phyloP scores from a whole-genome alignment of 1,140 invertebrate genomes.

The Cyclargus thomasi region DNA sequence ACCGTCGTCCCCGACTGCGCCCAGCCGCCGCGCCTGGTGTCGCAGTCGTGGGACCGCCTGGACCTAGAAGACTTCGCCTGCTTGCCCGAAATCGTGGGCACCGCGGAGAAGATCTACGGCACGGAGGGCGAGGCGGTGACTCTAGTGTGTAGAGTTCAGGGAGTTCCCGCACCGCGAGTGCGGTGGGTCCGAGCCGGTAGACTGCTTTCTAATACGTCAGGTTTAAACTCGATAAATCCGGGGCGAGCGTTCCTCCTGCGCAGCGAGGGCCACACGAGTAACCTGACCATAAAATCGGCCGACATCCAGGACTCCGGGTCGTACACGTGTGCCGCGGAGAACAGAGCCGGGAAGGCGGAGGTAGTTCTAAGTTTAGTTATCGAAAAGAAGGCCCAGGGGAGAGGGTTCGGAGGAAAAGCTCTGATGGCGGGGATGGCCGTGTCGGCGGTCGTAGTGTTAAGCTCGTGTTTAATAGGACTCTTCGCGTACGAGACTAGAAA shows the following conservation, averaged over 20 bases:
- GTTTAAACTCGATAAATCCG: conserved; percentile 66
- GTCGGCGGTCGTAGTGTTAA: conserved; percentile 65
- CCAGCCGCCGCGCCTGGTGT: conserved; percentile 77
- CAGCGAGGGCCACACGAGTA: conserved; percentile 75
- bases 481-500: conserved; percentile 67
- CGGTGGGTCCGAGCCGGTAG: conserved; percentile 77
- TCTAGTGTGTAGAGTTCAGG: conserved; percentile 82
- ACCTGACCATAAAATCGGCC: conserved; percentile 82
- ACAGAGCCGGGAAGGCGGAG: conserved; percentile 83
- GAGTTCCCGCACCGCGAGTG: conserved; percentile 79
- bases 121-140: conserved; percentile 84
- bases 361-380: conserved; percentile 82
- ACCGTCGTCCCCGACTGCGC: conserved; percentile 79
- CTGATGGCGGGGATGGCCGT: conserved; percentile 76
- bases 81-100: conserved; percentile 78
- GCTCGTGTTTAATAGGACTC: conserved; percentile 63
- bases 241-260: conserved; percentile 62
- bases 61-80: conserved; percentile 88
- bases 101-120: conserved; percentile 75
- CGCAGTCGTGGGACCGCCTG: conserved; percentile 83
- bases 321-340: conserved; percentile 85
- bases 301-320: conserved; percentile 83
- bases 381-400: conserved; percentile 76
- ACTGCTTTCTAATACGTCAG: conserved; percentile 62
- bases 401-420: conserved; percentile 77